phyloP scores from a whole-genome alignment of 2,888 invertebrate species.

The Agonum fuliginosum region DNA sequence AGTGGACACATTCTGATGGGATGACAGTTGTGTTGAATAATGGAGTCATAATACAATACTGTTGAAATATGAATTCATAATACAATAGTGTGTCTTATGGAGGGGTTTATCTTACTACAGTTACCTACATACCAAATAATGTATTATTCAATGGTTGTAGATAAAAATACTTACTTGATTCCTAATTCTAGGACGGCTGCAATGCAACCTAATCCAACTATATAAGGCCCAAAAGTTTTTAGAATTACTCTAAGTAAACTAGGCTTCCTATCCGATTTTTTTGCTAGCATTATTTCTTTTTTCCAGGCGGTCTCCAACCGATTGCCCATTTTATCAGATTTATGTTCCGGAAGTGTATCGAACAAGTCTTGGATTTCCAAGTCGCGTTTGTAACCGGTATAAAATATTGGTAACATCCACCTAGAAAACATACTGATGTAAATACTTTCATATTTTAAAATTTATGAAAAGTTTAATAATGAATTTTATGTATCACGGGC shows the following conservation, averaged over 20 bases:
- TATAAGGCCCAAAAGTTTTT: constrained; percentile 65
- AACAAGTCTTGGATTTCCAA: constrained; percentile 84
- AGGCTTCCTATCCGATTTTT: constrained; percentile 67
- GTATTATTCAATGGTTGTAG: too few species aligned
- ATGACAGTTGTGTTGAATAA: not conserved
- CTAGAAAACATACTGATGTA: too few species aligned
- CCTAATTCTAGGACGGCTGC: constrained; percentile 45
- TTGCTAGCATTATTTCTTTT: constrained; percentile 68
- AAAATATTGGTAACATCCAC: constrained; percentile 86
- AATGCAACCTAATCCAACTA: constrained; percentile 39
- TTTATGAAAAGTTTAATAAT: too few species aligned
- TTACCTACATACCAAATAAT: too few species aligned
- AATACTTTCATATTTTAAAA: too few species aligned
- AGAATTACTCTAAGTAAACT: constrained; percentile 65
- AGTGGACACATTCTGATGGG: not conserved
- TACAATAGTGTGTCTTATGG: too few species aligned
- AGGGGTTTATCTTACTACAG: too few species aligned
- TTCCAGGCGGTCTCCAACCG: constrained; percentile 76
- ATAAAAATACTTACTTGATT: constrained; percentile 51
- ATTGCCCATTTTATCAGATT: constrained; percentile 80
- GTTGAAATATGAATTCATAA: too few species aligned
- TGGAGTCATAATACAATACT: too few species aligned
- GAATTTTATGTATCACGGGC: not conserved
- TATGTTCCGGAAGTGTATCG: constrained; percentile 80
- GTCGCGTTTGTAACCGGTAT: constrained; percentile 80